Evolutionary conservation across 2,113 vertebrate species (phyloP), one percentile per base, ranked within the genome.

Genomic region (Sialia sialis): DNA sequence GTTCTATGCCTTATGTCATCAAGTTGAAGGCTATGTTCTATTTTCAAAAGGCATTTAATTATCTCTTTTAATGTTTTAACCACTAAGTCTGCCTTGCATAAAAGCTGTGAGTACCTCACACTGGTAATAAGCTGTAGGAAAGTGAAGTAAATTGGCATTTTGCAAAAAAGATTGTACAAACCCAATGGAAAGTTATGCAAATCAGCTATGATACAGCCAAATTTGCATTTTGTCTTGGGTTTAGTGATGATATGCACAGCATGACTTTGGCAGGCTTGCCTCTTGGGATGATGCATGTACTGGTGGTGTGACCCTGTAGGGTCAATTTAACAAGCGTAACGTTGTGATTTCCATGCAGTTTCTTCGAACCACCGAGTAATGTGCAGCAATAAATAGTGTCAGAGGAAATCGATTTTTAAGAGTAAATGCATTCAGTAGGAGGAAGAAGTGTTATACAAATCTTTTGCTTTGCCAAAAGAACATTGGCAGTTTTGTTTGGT

Each of bases 131-230:
- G 88, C 91, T 96, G 90, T 93, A 95, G 89, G 89, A 97, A 96
- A 95, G 91, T 83, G 94, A 97, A 97, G 74, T 88, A 96, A 97
- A 96, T 97, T 95, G 97, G 94, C 95, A 87, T 97, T 97, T 98
- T 91, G 64, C 67, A 69, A 72, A 68, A 89, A 89, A 95, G 92
- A 95, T 95, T 94, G 79, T 88, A 89, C 39, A 56, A 95, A 90
- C 79, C 87, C 92, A 64, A 56, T 95, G 96, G 95, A 96, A 94
- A 89, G 56, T 79, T 93, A 86, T 96, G 96, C 95, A 97, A 90
- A 97, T 97, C 86, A 96, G 89, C 94, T 94, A 43, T 46, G 76
- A 92, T 94, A 88, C 62, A 95, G 96, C 67, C 70, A 43, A 32
- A 94, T 97, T 95, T 97, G 96, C 95, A 96, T 97, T 95, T 96